Base-by-base conservation (phyloP, 64 coral and sea anemone genomes). In the Stichodactyla mertensii region DNA sequence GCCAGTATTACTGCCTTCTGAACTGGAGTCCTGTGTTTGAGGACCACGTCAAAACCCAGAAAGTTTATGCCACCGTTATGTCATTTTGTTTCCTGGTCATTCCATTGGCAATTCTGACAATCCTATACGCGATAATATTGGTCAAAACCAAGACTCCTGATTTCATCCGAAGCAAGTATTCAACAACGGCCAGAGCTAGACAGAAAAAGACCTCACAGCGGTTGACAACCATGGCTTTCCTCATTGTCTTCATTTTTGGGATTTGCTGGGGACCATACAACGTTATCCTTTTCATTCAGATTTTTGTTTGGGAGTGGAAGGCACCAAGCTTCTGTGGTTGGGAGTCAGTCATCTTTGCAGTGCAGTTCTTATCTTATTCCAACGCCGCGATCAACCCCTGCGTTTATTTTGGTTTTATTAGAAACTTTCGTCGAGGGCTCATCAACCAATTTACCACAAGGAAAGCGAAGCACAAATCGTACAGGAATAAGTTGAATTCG, bases 311-410 rank as follows among this genome's bases (percentile, higher is more conserved):
- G 83, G 26, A 85, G 1, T 85, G 83, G 83, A 59, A 61, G 27
- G 51, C 7, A 7, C 83, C 55, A 7, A 22, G 11, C 20, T 61
- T 61, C 55, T 58, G 83, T 22, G 54, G n/a, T 51, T 58, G 55
- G 77, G 28, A 77, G 20, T 56, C 55, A 8, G 20, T 92, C 16
- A 16, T 85, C 6, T 61, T 85, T n/a, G 59, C 62, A 7, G 78
- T 61, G 0, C 66, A 85, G 16, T 92, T 92, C 80, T 59, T 92
- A 7, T 61, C 55, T 2, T 86, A 92, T 36, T 52, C 57, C 5
- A 83, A 78, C 10, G 64, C 81, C 55, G 86, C 86, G 4, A 92
- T 92, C 18, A 92, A 92, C 36, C 90, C 90, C 2, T 92, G 85
- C 52, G 55, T 92, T 45, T 83, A 87, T 52, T 79, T 87, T 31